Percentiles rank a stretch among this genome's conserved stretches.
Evolutionary conservation across 2,113 vertebrate genomes (phyloP).

Genomic region (Eublepharis macularius): DNA sequence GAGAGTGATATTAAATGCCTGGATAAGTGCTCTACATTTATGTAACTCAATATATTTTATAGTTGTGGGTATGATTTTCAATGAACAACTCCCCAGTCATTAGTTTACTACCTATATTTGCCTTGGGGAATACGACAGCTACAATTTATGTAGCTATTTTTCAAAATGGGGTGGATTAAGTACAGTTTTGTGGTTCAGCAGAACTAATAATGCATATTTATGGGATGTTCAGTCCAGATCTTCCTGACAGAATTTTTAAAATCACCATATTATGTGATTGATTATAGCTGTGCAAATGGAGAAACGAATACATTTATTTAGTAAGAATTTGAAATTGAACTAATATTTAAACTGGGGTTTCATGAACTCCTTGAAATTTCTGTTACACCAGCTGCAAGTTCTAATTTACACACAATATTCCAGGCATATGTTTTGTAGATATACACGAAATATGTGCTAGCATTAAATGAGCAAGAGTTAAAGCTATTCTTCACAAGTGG

Average conservation of each 20-base stretch:
- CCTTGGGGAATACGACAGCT: conserved; percentile 7
- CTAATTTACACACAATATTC: background rate
- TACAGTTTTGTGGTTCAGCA: background rate
- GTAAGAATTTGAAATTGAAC: background rate
- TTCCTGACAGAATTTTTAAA: background rate
- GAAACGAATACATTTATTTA: background rate
- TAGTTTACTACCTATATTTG: conserved; percentile 22
- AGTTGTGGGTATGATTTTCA: conserved; percentile 15
- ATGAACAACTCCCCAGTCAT: conserved; percentile 4
- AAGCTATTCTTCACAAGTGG: background rate
- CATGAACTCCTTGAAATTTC: background rate
- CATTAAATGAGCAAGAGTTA: background rate
- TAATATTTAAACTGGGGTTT: background rate
- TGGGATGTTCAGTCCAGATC: background rate
- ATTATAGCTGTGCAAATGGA: background rate
- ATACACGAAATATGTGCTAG: background rate
- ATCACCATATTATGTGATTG: background rate
- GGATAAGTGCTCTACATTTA: conserved; percentile 4
- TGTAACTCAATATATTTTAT: conserved; percentile 24
- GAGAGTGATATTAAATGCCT: background rate
- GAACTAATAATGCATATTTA: background rate
- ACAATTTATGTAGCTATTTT: background rate
- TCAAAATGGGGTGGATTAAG: background rate
- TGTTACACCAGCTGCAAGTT: background rate
- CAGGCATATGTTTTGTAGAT: background rate